Evolutionary conservation across 2,797 vertebrate genomes (phyloP), one percentile per base, ranked within the genome.

Genomic region (Myotis pilosus): DNA sequence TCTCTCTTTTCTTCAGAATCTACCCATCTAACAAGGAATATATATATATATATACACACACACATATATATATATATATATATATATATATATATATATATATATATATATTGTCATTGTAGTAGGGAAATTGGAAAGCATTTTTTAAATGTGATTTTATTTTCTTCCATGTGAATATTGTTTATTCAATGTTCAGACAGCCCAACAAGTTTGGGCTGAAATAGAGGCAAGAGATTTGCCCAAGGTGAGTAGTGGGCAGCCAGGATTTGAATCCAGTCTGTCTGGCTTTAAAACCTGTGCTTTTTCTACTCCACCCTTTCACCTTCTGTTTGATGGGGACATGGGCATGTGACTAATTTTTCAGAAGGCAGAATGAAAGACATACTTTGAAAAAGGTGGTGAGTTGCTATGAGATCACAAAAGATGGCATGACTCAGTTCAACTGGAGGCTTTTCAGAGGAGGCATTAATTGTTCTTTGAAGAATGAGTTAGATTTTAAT

Each of bases 211-310:
- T 62, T 84, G 30, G 76, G 23, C 75, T 74, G 75, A 95, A 91
- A 87, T 8, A 3, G n/a, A 91, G 64, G 75, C 78, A 84, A 94
- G 89, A 91, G 85, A 91, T 89, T 80, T 91, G 47, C 30, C 62
- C 30, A 87, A 86, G 41, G 23, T 49, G 15, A 83, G 2, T 28
- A 88, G 22, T n/a, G 5, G 55, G 55, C 86, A 95, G 20, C 17
- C 71, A 96, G 80, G 55, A 76, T 80, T 89, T 72, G 47, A 91
- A 74, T 12, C 8, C 66, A 68, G 53, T 74, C 16, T 57, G 19
- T 75, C 44, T 81, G 47, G 17, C 41, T 85, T 28, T 55, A 87
- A 89, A 89, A 4, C 22, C 33, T 51, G 30, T 78, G 11, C 17
- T 92, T 89, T 86, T 72, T 93, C 68, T 89, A 68, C n/a, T 93